Conservation (phyloP, 1,140 invertebrate species). For the Trachymyrmex cornetzi region DNA sequence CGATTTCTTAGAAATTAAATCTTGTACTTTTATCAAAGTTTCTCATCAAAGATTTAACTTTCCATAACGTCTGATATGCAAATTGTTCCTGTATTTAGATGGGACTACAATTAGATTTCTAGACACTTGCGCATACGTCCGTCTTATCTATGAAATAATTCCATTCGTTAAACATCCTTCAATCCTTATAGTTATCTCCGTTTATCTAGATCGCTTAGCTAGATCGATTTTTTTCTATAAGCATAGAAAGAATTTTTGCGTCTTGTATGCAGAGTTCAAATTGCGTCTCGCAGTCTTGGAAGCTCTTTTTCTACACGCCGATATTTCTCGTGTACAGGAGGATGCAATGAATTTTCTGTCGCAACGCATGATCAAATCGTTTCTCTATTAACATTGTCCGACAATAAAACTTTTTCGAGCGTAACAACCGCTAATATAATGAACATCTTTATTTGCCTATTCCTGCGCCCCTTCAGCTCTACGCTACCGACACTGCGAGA, state of each 20-base stretch:
- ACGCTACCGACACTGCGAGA: slow-evolving; percentile 55
- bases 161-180: slow-evolving; percentile 14
- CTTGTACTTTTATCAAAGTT: slow-evolving; percentile 32
- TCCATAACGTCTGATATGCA: slow-evolving; percentile 36
- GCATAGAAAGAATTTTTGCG: not conserved
- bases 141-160: slow-evolving; percentile 15
- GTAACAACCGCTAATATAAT: slow-evolving; percentile 76
- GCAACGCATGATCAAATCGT: slow-evolving; percentile 64
- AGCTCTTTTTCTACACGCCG: not conserved
- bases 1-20: slow-evolving; percentile 27
- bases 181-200: not conserved
- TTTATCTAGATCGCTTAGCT: slow-evolving; percentile 16
- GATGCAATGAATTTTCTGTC: slow-evolving; percentile 66
- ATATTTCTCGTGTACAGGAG: slow-evolving; percentile 1
- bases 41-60: slow-evolving; percentile 37
- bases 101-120: slow-evolving; percentile 26
- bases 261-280: not conserved
- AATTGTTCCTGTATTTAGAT: slow-evolving; percentile 40
- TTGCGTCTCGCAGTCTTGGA: not conserved
- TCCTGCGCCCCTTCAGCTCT: slow-evolving; percentile 31
- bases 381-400: slow-evolving; percentile 67
- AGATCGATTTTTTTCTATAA: slow-evolving; percentile 29
- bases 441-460: slow-evolving; percentile 76
- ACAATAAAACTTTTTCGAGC: slow-evolving; percentile 77
- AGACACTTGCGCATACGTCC: not conserved